Evolutionary conservation across 1,140 invertebrate species (phyloP).

Genomic region (Rhynchophorus ferrugineus): DNA sequence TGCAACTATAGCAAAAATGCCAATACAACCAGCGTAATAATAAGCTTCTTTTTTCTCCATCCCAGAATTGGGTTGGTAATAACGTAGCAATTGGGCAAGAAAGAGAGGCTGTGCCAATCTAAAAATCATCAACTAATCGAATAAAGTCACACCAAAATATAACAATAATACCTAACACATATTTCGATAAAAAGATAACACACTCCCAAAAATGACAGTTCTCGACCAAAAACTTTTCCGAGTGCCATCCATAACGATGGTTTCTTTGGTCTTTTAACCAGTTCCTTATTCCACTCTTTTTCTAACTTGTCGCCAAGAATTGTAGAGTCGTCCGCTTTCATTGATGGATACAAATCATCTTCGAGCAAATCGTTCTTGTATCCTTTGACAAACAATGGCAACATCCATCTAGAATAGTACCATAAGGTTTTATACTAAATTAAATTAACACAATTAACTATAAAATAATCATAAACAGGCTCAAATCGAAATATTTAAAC

Average conservation of each 20-base stretch:
- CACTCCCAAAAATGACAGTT: constrained; percentile 1
- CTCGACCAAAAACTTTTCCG: constrained; percentile 33
- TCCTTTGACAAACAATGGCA: constrained; percentile 27
- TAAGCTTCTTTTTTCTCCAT: constrained; percentile 49
- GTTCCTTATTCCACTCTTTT: constrained; percentile 46
- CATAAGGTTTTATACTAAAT: not conserved
- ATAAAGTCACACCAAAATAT: constrained; percentile 7
- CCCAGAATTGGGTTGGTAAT: constrained; percentile 12
- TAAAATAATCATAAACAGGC: no score
- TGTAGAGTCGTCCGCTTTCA: constrained; percentile 21
- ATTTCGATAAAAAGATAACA: not conserved
- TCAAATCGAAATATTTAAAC: no score
- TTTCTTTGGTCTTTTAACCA: constrained; percentile 10
- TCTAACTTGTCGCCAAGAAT: constrained; percentile 48
- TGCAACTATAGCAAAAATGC: constrained; percentile 54
- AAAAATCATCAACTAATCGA: constrained; percentile 10
- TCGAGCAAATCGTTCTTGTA: constrained; percentile 18
- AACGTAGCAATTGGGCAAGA: constrained; percentile 15
- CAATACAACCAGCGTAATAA: constrained; percentile 59
- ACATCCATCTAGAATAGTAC: constrained; percentile 34
- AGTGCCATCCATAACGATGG: constrained; percentile 39
- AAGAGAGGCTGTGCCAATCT: constrained; percentile 43
- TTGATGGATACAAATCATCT: constrained; percentile 20
- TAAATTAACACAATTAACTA: not conserved
- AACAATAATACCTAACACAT: not conserved